Evolutionary conservation across 1,140 invertebrate genomes (phyloP), one percentile per base, ranked within the genome.

Genomic region (Drosophila auraria): DNA sequence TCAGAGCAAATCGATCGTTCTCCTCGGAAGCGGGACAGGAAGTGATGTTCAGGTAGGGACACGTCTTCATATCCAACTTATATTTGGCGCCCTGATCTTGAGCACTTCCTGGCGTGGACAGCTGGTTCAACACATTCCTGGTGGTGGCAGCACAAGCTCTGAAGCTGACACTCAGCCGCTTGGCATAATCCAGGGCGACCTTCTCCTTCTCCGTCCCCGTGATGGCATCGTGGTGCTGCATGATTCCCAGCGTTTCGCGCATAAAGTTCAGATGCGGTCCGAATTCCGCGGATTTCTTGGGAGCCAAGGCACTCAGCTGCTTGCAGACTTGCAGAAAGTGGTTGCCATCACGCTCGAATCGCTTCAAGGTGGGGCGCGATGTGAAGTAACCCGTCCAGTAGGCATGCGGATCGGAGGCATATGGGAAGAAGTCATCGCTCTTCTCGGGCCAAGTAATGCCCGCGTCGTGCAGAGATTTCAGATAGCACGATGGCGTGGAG

Each of bases 381-480:
- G 97, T 97, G 90, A 97, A 99, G 92, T 98, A 99, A 0, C 99
- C 99, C 0, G 97, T 98, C 98, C 98, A 99, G 92, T 96, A 99
- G 0, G 96, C 94, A 82, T 98, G 96, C 5, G 95, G 94, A 86
- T 96, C 95, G 75, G 96, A 96, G 1, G 97, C 96, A 93, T 99
- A 99, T 0, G 98, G 98, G 82, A 98, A 98, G 94, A 99, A 99
- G 82, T 98, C 97, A 74, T 97, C 96, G 15, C 93, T 93, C 86
- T 98, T 98, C 0, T 94, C 95, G 0, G 96, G 94, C 93, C 97
- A 96, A 0, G 93, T 93, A 0, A 94, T 87, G 68, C 96, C 95
- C 1, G 95, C 93, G 77, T 97, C 95, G 72, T 98, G 95, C 0
- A 99, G 87, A 0, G 97, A 95, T 90, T 98, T 97, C 36, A 98